phyloP scores from a whole-genome alignment of 2,888 invertebrate genomes.

The Blera fallax region DNA sequence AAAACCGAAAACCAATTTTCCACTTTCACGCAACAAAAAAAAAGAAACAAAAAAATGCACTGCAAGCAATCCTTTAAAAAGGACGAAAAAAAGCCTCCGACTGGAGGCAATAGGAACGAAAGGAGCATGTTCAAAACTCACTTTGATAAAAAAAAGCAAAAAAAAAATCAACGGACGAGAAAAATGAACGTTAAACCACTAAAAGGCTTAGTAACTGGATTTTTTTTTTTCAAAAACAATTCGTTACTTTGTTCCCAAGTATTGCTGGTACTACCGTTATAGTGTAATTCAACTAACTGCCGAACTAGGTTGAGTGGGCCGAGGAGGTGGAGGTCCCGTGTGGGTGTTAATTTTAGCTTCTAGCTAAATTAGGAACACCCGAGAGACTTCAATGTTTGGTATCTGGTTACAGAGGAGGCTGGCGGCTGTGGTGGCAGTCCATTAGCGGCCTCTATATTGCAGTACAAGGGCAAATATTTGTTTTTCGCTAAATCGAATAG shows the following conservation, averaged over 20 bases:
- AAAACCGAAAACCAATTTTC: slow-evolving; percentile 32
- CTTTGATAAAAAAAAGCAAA: background rate
- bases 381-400: slow-evolving; percentile 24
- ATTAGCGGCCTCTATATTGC: slow-evolving; percentile 51
- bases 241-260: slow-evolving; percentile 38
- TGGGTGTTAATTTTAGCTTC: slow-evolving; percentile 45
- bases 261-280: slow-evolving; percentile 13
- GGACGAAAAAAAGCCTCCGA: background rate
- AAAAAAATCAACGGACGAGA: background rate
- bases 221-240: slow-evolving; percentile 22
- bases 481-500: slow-evolving; percentile 30
- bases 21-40: background rate
- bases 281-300: slow-evolving; percentile 51
- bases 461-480: slow-evolving; percentile 57
- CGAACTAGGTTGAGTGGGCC: slow-evolving; percentile 30
- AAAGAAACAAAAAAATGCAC: background rate
- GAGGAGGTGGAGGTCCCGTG: background rate
- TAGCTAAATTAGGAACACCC: slow-evolving; percentile 36
- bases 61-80: background rate
- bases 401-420: background rate
- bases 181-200: slow-evolving; percentile 35
- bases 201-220: slow-evolving; percentile 46
- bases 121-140: background rate
- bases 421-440: slow-evolving; percentile 30
- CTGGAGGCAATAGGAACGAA: no score